Evolutionary conservation across 2,113 vertebrate genomes (phyloP).

Genomic region (Centrocercus urophasianus): DNA sequence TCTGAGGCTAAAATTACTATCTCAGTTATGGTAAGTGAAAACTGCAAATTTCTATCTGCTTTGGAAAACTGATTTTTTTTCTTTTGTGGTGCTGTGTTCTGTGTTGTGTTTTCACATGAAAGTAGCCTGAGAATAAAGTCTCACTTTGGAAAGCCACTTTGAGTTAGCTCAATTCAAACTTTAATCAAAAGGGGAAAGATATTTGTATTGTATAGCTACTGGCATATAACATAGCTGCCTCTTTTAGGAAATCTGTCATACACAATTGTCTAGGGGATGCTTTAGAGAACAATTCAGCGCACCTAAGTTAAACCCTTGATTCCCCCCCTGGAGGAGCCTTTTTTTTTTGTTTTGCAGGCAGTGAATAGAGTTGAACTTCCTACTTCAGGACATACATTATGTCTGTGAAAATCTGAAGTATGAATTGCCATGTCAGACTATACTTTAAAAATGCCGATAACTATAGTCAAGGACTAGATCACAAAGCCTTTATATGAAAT

Average conservation of each 20-base stretch:
- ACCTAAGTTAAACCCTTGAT: not conserved
- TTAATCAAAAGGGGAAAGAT: not conserved
- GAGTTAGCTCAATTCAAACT: not conserved
- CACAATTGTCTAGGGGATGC: not conserved
- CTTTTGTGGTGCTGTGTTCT: not conserved
- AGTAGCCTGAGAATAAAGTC: not conserved
- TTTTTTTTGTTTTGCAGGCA: not conserved
- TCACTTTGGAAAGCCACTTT: not conserved
- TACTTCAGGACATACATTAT: not conserved
- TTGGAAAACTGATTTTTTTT: not conserved
- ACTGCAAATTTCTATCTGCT: not conserved
- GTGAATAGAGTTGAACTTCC: not conserved
- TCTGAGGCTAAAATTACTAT: not conserved
- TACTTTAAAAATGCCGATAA: not conserved
- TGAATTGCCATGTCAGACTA: not conserved
- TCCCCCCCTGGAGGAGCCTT: not conserved
- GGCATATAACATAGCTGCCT: not conserved
- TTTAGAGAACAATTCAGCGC: not conserved
- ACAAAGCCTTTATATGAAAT: not conserved
- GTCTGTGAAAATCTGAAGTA: not conserved
- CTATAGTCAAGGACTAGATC: not conserved
- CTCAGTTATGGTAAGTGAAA: not conserved
- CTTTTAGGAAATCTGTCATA: not conserved
- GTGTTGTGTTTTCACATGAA: not conserved
- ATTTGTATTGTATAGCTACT: not conserved